Evolutionary conservation across 1,140 invertebrate species (phyloP), one percentile per base, ranked within the genome.

Genomic region (Aphelinus certus): DNA sequence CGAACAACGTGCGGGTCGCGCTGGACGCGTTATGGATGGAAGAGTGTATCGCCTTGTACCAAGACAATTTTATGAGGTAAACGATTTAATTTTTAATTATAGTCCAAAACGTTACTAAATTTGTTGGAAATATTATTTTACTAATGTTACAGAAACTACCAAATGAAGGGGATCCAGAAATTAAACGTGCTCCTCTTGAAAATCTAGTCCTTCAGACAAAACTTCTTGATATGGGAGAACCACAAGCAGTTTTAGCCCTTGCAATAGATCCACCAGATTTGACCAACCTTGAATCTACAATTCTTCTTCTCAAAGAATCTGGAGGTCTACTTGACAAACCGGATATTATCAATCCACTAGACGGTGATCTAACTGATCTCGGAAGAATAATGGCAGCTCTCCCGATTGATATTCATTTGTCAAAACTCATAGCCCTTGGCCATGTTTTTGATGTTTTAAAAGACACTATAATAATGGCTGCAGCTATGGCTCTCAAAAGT

Each of bases 281-380:
- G 7, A 89, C 88, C 6, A 95, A 96, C 81, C 94, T 99, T 75
- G 90, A 92, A 62, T 88, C 91, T 9, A 96, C 96, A 1, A 90
- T 98, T 68, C 87, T 97, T 5, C 85, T 92, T 53, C 87, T 99
- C 0, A 98, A 98, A 90, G 95, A 98, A 90, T 92, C 90, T 7
- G 94, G 94, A 4, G 94, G 90, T 0, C 80, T 98, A 2, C 46
- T 72, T 6, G 57, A 75, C 7, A 75, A 71, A 47, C 60, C 53
- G 0, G 43, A 43, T 48, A 4, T 3, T 10, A 5, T n/a, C 6
- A 57, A 69, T 42, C 56, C 47, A 9, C 87, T 91, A 55, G 96
- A 98, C 88, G 97, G 97, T n/a, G 93, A 97, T 73, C 80, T 99
- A 9, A 98, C 96, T 0, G 94, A 93, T 84, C 88, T 98, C 75